These are phyloP conservation scores for Bimastos eiseni DNA, from an alignment of 2,888 invertebrate genomes.

Conservation along the genomic window DNA sequence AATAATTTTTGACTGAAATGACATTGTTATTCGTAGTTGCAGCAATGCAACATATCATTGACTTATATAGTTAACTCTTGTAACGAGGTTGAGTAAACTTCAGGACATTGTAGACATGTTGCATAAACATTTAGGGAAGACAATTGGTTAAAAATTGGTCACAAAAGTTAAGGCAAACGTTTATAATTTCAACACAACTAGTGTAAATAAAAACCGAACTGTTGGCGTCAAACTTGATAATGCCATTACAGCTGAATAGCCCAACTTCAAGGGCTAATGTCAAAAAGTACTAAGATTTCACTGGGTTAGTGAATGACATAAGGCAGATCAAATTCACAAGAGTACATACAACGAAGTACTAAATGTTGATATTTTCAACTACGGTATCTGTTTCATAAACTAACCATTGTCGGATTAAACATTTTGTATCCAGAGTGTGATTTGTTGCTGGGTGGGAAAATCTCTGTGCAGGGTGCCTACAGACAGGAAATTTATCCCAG, in stretches of 20 bases:
- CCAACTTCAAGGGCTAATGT: not conserved
- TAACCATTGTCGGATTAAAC: not conserved
- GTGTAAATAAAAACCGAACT: not conserved
- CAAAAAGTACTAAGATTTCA: not conserved
- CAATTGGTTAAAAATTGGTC: not conserved
- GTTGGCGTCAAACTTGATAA: not conserved
- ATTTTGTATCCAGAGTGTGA: not conserved
- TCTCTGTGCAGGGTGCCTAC: not conserved
- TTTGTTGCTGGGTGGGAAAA: not conserved
- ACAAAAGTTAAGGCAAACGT: not conserved
- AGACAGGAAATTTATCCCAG: not conserved
- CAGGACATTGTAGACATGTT: not conserved
- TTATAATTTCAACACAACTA: not conserved
- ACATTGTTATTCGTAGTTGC: slow-evolving; percentile 13
- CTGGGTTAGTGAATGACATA: not conserved
- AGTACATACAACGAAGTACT: not conserved
- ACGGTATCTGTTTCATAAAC: not conserved
- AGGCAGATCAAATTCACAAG: not conserved
- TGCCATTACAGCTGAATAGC: slow-evolving; percentile 1
- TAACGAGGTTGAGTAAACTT: not conserved
- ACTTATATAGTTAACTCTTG: not conserved
- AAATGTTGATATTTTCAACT: not conserved
- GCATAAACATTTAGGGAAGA: not conserved
- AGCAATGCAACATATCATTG: not conserved
- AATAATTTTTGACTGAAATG: not conserved